Percentiles rank a stretch among this genome's conserved stretches.
Conservation (phyloP, 1,140 invertebrate species). For the Notospermus geniculatus region DNA sequence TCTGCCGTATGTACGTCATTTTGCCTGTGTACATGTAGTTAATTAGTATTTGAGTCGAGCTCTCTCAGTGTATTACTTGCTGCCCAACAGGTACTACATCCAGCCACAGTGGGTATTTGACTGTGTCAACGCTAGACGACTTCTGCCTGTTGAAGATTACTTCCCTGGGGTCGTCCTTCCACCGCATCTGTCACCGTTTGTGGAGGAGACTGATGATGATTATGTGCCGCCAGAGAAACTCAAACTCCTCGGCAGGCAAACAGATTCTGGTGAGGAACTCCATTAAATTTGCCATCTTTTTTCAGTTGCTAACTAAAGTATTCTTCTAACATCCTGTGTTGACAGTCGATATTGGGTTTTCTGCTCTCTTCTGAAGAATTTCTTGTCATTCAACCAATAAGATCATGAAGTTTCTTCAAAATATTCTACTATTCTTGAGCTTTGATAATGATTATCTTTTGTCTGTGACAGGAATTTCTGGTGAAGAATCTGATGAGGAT, state of each 20-base stretch:
- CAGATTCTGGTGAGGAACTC: conserved; percentile 5
- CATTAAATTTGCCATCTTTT: too few species aligned
- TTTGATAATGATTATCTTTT: not conserved
- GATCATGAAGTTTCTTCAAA: too few species aligned
- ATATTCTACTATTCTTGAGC: too few species aligned
- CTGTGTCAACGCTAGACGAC: conserved; percentile 79
- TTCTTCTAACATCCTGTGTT: too few species aligned
- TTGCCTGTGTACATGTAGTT: too few species aligned
- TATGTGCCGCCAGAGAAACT: conserved; percentile 90
- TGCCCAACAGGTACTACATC: conserved; percentile 93
- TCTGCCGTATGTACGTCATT: too few species aligned
- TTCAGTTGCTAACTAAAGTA: too few species aligned
- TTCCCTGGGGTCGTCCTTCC: conserved; percentile 86
- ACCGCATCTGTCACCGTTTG: conserved; percentile 96
- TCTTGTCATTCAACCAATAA: too few species aligned
- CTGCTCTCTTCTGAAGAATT: too few species aligned
- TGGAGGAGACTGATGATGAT: conserved; percentile 68
- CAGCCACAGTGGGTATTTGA: conserved; percentile 99
- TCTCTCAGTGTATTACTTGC: too few species aligned
- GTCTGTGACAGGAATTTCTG: not conserved
- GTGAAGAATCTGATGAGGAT: conserved; percentile 26
- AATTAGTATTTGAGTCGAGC: too few species aligned
- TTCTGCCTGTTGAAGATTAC: conserved; percentile 91
- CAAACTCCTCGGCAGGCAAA: conserved; percentile 64
- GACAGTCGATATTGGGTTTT: too few species aligned